Evolutionary conservation across 2,113 vertebrate genomes (phyloP).

Genomic region (Malurus cyaneus): DNA sequence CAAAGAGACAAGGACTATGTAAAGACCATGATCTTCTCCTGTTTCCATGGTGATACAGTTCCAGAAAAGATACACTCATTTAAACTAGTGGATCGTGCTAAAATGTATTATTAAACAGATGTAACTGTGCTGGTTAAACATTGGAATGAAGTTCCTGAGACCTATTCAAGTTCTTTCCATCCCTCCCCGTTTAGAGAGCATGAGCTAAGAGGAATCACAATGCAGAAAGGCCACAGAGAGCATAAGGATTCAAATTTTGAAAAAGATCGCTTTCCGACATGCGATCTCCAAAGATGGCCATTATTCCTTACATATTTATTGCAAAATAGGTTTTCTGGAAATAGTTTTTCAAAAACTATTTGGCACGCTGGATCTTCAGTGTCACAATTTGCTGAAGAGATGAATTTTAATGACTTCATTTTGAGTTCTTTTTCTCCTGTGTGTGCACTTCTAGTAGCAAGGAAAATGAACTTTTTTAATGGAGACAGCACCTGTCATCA

Average conservation of each 20-base stretch:
- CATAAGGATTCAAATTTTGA: neutral
- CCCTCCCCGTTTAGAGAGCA: neutral
- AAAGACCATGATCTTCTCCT: neutral
- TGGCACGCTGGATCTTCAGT: neutral
- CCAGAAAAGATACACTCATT: neutral
- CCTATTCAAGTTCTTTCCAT: neutral
- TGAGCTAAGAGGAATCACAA: neutral
- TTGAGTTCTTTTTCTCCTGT: neutral
- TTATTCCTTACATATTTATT: neutral
- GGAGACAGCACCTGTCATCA: neutral
- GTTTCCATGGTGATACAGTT: neutral
- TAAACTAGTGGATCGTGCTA: neutral
- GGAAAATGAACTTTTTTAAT: neutral
- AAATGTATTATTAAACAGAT: neutral
- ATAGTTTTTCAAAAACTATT: too few species aligned
- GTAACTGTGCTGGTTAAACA: neutral
- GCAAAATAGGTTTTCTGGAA: neutral
- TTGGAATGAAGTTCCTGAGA: neutral
- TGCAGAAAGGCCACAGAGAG: neutral
- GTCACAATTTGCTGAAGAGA: neutral
- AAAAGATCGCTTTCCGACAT: neutral
- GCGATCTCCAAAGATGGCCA: rapidly evolving
- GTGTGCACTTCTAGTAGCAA: neutral
- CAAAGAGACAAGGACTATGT: neutral
- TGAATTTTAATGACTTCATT: neutral